phyloP scores from a whole-genome alignment of 2,888 invertebrate species.

The Latrodectus elegans region DNA sequence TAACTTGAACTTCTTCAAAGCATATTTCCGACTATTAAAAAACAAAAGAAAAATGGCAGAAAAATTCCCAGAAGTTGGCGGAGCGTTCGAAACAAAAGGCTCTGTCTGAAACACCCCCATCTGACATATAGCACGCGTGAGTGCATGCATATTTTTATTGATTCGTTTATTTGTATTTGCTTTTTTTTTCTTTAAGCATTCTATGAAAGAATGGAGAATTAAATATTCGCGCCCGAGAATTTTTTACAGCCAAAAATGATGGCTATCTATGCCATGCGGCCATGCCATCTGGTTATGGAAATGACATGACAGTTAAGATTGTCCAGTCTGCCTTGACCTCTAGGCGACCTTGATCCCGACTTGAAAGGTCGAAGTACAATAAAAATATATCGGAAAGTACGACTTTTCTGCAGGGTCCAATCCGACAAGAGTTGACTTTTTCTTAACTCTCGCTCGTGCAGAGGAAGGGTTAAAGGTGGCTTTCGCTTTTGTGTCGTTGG shows the following conservation, averaged over 20 bases:
- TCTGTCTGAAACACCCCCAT: not conserved
- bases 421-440: not conserved
- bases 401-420: not conserved
- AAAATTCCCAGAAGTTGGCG: not conserved
- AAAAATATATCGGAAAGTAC: no score
- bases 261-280: not conserved
- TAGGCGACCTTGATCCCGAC: slow-evolving; percentile 45
- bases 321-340: slow-evolving; percentile 31
- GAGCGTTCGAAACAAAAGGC: not conserved
- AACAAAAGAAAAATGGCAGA: not conserved
- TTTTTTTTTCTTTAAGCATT: not conserved
- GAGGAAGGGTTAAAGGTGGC: not conserved
- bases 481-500: not conserved
- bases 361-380: slow-evolving; percentile 31
- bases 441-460: not conserved
- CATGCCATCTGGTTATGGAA: not conserved
- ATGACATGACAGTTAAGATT: slow-evolving; percentile 26
- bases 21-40: not conserved
- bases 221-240: not conserved
- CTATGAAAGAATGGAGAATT: not conserved
- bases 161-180: not conserved
- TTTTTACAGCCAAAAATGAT: not conserved
- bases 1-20: not conserved
- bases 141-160: not conserved
- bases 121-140: not conserved